A percentile compares a stretch with the other conserved stretches of the same genome.
phyloP scores from a whole-genome alignment of 1,140 invertebrate species.

The Phortica variegata region DNA sequence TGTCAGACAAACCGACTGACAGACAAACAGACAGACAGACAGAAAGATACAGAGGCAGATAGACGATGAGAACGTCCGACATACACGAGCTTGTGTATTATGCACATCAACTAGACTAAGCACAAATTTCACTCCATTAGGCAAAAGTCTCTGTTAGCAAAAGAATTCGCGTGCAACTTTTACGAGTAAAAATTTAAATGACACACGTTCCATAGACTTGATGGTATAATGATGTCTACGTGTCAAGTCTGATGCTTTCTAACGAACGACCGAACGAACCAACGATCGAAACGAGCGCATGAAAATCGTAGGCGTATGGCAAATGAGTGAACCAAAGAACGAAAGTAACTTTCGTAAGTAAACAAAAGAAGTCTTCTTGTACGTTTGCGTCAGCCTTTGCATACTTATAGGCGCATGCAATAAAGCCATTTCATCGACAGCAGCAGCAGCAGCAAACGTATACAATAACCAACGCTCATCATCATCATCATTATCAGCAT shows the following conservation, averaged over 20 bases:
- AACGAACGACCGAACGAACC: conserved; percentile 19
- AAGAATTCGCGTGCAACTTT: background rate
- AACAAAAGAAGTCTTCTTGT: no score
- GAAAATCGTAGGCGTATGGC: no score
- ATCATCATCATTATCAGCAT: no score
- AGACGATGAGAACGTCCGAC: no score
- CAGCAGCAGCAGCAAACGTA: no score
- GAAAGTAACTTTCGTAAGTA: no score
- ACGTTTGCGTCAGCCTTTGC: background rate
- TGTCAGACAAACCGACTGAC: conserved; percentile 2
- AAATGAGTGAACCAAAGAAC: no score
- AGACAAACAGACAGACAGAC: no score
- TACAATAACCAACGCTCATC: no score
- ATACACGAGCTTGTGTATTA: background rate
- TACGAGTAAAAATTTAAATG: no score
- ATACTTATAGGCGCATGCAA: background rate
- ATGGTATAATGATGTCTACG: conserved; percentile 51
- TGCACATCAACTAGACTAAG: background rate
- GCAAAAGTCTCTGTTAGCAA: conserved; percentile 10
- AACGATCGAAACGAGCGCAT: background rate
- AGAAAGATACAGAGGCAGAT: no score
- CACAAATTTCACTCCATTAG: conserved; percentile 3
- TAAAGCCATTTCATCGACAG: background rate
- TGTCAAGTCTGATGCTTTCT: conserved; percentile 29
- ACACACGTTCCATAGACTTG: conserved; percentile 9